Conservation (phyloP, 2,797 vertebrate genomes). For the Rhinoraja longicauda region DNA sequence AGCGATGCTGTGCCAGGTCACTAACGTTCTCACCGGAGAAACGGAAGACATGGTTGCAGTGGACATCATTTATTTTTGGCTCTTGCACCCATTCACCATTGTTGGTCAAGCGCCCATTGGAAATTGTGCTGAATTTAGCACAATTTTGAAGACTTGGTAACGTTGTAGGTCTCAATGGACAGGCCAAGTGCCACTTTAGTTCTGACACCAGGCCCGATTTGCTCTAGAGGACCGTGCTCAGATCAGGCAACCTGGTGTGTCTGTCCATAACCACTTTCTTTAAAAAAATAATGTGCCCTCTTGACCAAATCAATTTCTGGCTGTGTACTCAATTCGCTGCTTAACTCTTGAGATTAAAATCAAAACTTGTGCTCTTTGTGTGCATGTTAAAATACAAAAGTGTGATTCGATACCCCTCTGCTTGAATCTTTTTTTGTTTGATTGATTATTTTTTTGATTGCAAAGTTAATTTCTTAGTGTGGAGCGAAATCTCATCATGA, state of each 20-base stretch:
- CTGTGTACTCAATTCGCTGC: background rate
- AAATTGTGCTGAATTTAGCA: slow-evolving; percentile 32
- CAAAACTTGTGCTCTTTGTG: slow-evolving; percentile 27
- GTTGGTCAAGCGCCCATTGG: background rate
- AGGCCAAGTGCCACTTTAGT: background rate
- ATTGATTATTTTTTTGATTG: background rate
- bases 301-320: background rate
- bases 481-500: background rate
- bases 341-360: background rate
- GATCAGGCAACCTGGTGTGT: background rate
- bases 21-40: background rate
- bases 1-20: slow-evolving; percentile 1
- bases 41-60: background rate
- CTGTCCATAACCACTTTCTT: background rate
- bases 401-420: background rate
- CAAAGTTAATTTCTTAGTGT: background rate
- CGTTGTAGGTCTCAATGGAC: background rate
- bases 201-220: background rate
- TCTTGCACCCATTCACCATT: background rate
- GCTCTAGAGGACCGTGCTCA: background rate
- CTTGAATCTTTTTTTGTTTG: background rate
- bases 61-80: background rate
- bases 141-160: slow-evolving; percentile 19
- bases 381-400: background rate
- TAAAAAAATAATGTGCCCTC: background rate